Evolutionary conservation across 1,140 invertebrate species (phyloP).

Genomic region (Aphelinus certus): DNA sequence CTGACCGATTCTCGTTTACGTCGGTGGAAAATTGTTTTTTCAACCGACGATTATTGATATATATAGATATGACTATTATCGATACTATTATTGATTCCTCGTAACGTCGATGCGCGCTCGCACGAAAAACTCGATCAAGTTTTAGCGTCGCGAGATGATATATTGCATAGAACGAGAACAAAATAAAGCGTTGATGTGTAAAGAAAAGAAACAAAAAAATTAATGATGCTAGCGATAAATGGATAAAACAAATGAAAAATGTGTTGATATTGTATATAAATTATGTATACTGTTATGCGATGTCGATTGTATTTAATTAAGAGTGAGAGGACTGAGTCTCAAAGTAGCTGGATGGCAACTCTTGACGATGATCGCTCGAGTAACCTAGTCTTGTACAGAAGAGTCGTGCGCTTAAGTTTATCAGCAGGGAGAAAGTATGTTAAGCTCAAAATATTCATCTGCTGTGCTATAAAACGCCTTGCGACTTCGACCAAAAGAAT

Average conservation of each 20-base stretch:
- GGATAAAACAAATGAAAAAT: slow-evolving; percentile 57
- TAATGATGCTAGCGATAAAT: slow-evolving; percentile 23
- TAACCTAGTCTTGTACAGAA: slow-evolving; percentile 65
- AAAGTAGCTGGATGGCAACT: slow-evolving; percentile 38
- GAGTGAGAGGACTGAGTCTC: slow-evolving; percentile 36
- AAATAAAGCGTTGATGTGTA: slow-evolving; percentile 26
- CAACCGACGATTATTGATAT: too few species aligned
- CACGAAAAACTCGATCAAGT: slow-evolving; percentile 17
- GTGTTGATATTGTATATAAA: slow-evolving; percentile 65
- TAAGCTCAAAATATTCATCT: too few species aligned
- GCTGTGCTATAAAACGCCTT: too few species aligned
- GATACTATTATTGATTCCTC: slow-evolving; percentile 13
- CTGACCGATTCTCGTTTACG: slow-evolving; percentile 14
- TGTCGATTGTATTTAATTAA: slow-evolving; percentile 55
- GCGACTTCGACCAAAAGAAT: too few species aligned
- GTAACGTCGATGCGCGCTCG: slow-evolving; percentile 10
- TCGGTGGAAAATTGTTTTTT: too few species aligned
- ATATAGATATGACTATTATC: too few species aligned
- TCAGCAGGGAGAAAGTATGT: slow-evolving; percentile 31
- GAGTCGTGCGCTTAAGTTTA: slow-evolving; percentile 52
- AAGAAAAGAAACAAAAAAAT: slow-evolving; percentile 18
- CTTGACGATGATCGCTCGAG: slow-evolving; percentile 54
- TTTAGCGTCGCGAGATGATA: slow-evolving; percentile 14
- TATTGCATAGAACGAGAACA: slow-evolving; percentile 10
- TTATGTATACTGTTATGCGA: slow-evolving; percentile 59